Conservation (phyloP, 2,113 vertebrate genomes). For the Mobula hypostoma region DNA sequence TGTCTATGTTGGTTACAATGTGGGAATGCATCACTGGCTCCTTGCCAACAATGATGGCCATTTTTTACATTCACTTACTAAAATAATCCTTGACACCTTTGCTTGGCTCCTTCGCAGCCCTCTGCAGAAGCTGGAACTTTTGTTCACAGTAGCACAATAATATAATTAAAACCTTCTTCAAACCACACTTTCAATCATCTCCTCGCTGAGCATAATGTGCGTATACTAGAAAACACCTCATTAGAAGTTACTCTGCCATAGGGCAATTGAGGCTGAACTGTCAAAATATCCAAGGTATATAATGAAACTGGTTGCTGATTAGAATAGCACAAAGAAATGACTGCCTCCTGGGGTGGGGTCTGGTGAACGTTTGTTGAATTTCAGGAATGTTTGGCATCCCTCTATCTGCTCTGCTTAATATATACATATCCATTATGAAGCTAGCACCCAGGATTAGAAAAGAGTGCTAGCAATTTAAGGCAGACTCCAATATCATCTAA, state of each 20-base stretch:
- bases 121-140: background rate
- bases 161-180: background rate
- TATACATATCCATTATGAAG: background rate
- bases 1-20: background rate
- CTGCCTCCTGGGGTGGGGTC: background rate
- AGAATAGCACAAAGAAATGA: background rate
- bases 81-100: background rate
- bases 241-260: background rate
- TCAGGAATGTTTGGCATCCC: slow-evolving; percentile 3
- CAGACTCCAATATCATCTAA: too few relatives aligned
- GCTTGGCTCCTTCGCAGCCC: background rate
- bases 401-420: background rate
- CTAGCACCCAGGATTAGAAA: background rate
- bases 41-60: background rate
- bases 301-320: background rate
- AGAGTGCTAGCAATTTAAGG: background rate
- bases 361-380: background rate
- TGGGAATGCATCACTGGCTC: background rate
- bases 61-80: background rate
- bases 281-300: background rate
- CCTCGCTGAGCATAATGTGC: background rate
- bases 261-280: background rate
- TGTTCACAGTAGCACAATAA: background rate
- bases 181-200: background rate
- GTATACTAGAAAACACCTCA: background rate